Base-by-base conservation (phyloP, 2,888 invertebrate genomes). In the Selenia dentaria region DNA sequence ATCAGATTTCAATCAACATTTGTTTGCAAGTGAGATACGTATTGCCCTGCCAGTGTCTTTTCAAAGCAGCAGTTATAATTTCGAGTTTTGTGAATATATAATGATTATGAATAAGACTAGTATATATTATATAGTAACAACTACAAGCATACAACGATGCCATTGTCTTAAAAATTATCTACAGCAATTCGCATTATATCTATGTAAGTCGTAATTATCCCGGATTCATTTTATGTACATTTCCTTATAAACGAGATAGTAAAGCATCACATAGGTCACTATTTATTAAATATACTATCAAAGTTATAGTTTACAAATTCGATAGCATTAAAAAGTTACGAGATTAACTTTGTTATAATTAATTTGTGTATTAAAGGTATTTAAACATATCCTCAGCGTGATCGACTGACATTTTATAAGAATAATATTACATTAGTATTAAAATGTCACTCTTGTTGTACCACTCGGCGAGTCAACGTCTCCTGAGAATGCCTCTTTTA, bases 201-300 rank as follows among this genome's bases (percentile, higher is more conserved):
- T 90, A 89, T 74, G 77, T 90, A 90, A 90, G 89, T 90, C 89
- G 89, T 90, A 90, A 83, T 84, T 86, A 90, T 90, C 89, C 89
- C 89, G 79, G 83, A 74, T 84, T 86, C 76, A 73, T 76, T 67
- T 64, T 85, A 82, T 87, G 46, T 88, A 89, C 87, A 89, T 73
- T 74, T 70, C 54, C 76, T 84, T 83, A 83, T 56, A 70, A 65
- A 67, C 67, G 68, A 79, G 57, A 70, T 64, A 70, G 75, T 85
- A 86, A 86, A 85, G 82, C 85, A 83, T 83, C 59, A 83, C 73
- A 77, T 67, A 74, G 69, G 76, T 79, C 68, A 77, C 79, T 83
- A 80, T 41, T 43, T 48, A 55, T 26, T 51, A 49, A 34, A 57
- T 26, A 44, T 22, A 45, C 42, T 37, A 39, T 45, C 45, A 45